Evolutionary conservation across 2,797 vertebrate genomes (phyloP).

Genomic region (Tympanoctomys barrerae): DNA sequence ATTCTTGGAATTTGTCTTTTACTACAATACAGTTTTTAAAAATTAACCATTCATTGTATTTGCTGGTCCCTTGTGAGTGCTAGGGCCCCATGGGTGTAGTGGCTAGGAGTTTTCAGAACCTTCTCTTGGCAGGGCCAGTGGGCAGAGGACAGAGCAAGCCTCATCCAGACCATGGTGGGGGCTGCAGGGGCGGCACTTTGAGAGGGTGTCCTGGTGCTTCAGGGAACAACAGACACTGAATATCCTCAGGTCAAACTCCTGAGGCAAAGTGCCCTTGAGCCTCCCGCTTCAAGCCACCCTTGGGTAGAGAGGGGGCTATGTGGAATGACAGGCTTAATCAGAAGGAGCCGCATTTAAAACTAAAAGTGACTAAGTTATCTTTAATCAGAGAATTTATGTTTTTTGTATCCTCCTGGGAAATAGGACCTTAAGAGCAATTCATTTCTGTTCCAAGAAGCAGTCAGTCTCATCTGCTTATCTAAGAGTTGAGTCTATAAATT

Average conservation of each 20-base stretch:
- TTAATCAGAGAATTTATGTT: background rate
- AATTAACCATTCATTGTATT: background rate
- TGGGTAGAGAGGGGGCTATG: background rate
- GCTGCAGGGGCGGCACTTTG: background rate
- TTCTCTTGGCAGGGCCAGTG: background rate
- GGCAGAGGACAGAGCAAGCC: background rate
- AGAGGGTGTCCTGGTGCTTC: background rate
- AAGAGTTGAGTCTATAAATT: background rate
- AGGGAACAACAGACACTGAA: background rate
- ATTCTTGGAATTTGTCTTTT: background rate
- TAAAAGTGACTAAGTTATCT: background rate
- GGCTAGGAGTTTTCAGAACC: background rate
- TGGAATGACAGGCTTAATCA: background rate
- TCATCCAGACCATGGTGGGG: background rate
- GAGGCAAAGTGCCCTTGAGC: background rate
- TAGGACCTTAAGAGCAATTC: background rate
- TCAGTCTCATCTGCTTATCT: background rate
- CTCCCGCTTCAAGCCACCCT: background rate
- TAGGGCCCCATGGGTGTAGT: background rate
- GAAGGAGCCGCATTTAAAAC: background rate
- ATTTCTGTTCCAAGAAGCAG: background rate
- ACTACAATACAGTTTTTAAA: background rate
- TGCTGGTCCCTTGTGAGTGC: background rate
- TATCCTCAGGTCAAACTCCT: background rate
- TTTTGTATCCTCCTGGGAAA: background rate